phyloP scores from a whole-genome alignment of 2,797 vertebrate species.

The Periparus ater region DNA sequence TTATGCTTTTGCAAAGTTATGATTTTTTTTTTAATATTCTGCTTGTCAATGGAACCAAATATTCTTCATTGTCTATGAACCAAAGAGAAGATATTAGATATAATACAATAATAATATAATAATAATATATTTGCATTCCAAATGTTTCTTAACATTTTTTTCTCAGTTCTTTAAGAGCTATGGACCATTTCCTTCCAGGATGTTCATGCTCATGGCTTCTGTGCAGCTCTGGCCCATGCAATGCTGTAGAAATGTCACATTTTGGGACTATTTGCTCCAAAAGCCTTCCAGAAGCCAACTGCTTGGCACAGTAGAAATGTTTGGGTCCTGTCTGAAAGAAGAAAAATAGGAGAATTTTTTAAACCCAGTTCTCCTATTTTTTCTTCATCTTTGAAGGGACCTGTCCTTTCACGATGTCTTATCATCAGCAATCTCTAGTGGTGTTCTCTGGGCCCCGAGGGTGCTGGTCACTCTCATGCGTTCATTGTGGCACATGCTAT shows the following conservation, averaged over 20 bases:
- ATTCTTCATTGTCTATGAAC: neutral
- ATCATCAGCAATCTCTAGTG: no score
- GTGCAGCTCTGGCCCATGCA: neutral
- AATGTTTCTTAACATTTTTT: neutral
- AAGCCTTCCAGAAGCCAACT: neutral
- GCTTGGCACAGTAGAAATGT: neutral
- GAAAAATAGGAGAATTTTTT: no score
- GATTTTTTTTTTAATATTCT: neutral
- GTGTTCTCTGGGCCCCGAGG: no score
- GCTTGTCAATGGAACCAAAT: neutral
- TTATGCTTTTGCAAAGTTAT: neutral
- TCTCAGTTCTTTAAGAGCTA: neutral
- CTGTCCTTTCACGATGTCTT: no score
- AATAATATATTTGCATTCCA: neutral
- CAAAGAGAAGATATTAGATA: neutral
- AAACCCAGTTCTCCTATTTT: no score
- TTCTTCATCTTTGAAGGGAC: no score
- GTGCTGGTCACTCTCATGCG: no score
- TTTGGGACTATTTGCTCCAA: neutral
- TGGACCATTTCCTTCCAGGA: fast-evolving
- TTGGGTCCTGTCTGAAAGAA: neutral
- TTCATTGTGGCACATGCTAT: no score
- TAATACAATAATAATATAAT: neutral
- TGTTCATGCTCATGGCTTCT: neutral
- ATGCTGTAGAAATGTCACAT: neutral